A percentile compares a stretch with the other conserved stretches of the same genome.
Conservation (phyloP, 2,113 vertebrate species). For the Cavia porcellus region DNA sequence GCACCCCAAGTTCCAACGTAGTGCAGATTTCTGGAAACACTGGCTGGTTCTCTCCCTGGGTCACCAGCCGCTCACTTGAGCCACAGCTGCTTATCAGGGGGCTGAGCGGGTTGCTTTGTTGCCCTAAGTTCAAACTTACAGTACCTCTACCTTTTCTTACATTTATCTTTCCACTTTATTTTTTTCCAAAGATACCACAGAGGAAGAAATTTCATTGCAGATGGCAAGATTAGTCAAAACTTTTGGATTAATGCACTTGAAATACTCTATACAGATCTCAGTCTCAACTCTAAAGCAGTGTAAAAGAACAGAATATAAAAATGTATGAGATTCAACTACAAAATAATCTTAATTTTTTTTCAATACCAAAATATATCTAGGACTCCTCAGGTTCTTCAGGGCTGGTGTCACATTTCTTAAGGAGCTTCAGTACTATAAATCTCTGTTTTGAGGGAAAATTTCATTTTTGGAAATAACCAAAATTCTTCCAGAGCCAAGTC, state of each 20-base stretch:
- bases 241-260: neutral
- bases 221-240: neutral
- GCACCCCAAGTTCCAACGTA: no score
- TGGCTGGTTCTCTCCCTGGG: no score
- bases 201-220: neutral
- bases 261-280: neutral
- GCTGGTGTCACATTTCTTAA: neutral
- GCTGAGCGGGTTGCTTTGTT: no score
- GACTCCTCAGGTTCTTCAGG: neutral
- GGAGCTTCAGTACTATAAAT: neutral
- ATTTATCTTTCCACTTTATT: neutral
- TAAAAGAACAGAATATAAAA: neutral
- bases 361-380: neutral
- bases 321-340: neutral
- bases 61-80: no score
- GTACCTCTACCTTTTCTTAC: neutral
- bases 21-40: no score
- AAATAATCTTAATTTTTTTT: neutral
- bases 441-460: neutral
- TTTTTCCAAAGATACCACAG: neutral
- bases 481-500: conserved; percentile 23
- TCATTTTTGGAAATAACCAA: conserved; percentile 64
- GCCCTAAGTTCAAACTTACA: no score
- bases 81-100: no score
- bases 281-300: conserved; percentile 12